Evolutionary conservation across 2,797 vertebrate genomes (phyloP).

Genomic region (Sorex maritimensis): DNA sequence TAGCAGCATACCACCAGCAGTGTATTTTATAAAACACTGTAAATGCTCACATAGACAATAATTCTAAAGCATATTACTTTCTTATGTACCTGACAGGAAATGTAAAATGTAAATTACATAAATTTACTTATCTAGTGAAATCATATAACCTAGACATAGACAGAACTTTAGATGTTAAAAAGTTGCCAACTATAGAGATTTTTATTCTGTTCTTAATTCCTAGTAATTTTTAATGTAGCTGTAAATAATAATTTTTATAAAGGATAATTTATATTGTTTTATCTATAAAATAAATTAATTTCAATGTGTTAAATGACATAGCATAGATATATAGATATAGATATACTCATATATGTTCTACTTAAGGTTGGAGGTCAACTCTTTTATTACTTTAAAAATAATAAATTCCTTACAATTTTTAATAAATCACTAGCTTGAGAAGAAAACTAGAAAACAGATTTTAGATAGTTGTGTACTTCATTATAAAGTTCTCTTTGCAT

Average conservation of each 20-base stretch:
- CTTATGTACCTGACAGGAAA: conserved; percentile 1
- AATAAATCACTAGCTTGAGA: too few species aligned
- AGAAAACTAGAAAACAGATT: not conserved
- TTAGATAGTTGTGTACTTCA: not conserved
- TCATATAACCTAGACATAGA: conserved; percentile 15
- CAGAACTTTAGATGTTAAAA: conserved; percentile 5
- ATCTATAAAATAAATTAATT: conserved; percentile 42
- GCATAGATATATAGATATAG: not conserved
- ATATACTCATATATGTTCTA: not conserved
- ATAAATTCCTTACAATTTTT: not conserved
- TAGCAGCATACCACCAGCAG: not conserved
- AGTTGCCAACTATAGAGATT: not conserved
- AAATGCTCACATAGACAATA: not conserved
- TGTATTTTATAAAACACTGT: not conserved
- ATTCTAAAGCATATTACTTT: conserved; percentile 14
- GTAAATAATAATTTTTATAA: conserved; percentile 17
- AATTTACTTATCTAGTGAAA: conserved; percentile 30
- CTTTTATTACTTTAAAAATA: conserved; percentile 30
- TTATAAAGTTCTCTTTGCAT: conserved; percentile 4
- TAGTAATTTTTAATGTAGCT: not conserved
- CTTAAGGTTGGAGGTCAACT: not conserved
- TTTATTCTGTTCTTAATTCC: conserved; percentile 15
- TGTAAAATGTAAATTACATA: conserved; percentile 41
- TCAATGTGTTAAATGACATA: not conserved
- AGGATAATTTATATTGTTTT: conserved; percentile 6